Conservation (phyloP, 2,888 invertebrate genomes). For the Epinotia demarniana region DNA sequence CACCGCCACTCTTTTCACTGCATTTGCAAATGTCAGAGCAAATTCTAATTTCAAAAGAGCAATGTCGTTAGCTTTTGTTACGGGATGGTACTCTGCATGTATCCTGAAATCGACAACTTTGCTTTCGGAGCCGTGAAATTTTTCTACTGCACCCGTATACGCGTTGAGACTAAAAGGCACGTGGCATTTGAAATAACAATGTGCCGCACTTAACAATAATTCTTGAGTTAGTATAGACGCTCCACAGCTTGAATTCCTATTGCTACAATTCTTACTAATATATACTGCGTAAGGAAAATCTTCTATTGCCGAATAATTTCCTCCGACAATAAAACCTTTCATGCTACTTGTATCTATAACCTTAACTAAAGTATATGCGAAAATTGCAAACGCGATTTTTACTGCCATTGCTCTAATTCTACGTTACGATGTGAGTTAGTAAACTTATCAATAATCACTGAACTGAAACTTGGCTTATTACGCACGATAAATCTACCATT, state of each 20-base stretch:
- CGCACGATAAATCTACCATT: not conserved
- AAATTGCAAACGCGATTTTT: not conserved
- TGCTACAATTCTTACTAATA: constrained; percentile 46
- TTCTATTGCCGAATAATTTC: constrained; percentile 46
- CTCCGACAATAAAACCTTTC: constrained; percentile 51
- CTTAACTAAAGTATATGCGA: not conserved
- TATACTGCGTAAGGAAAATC: constrained; percentile 51
- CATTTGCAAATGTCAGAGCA: constrained; percentile 36
- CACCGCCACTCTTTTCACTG: constrained; percentile 50
- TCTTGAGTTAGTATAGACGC: constrained; percentile 57
- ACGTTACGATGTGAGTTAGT: not conserved
- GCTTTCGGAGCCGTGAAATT: constrained; percentile 13
- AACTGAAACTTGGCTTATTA: not conserved
- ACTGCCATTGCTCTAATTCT: not conserved
- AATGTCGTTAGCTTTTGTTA: constrained; percentile 43
- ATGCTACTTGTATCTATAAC: constrained; percentile 30
- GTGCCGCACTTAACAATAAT: constrained; percentile 58
- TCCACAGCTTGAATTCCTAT: constrained; percentile 53
- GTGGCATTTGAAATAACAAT: constrained; percentile 53
- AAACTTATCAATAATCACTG: not conserved
- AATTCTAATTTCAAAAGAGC: constrained; percentile 47
- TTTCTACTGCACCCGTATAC: constrained; percentile 47
- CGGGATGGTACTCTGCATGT: constrained; percentile 41
- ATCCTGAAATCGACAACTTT: constrained; percentile 11
- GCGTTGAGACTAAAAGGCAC: constrained; percentile 38